Conservation (phyloP, 2,113 vertebrate genomes). For the Myocastor coypus region DNA sequence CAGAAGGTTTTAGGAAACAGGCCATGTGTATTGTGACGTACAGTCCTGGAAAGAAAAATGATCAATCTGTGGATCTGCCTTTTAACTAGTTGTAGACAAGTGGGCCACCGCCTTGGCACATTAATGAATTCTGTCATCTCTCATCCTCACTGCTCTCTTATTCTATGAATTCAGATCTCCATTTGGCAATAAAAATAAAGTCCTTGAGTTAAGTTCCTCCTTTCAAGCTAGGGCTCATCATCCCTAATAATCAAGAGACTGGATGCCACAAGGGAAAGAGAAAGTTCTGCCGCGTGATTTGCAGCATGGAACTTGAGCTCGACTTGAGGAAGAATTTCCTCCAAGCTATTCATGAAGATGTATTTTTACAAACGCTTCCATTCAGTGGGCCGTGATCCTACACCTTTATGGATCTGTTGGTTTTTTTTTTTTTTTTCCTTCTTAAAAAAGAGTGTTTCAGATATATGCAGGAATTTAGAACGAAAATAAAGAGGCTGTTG, state of each 20-base stretch:
- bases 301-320: neutral
- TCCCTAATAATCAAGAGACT: slow-evolving; percentile 76
- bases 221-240: slow-evolving; percentile 82
- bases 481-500: slow-evolving; percentile 52
- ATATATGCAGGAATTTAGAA: slow-evolving; percentile 40
- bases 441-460: neutral
- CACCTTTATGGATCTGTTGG: neutral
- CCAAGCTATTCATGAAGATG: neutral
- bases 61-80: slow-evolving; percentile 91
- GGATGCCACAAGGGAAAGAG: slow-evolving; percentile 60
- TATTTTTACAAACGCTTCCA: slow-evolving; percentile 25
- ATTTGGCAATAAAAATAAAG: slow-evolving; percentile 87
- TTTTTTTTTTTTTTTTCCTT: slow-evolving; percentile 1
- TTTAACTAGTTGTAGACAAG: slow-evolving; percentile 91
- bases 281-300: neutral
- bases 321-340: neutral
- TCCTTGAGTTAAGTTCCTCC: slow-evolving; percentile 86
- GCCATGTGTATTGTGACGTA: slow-evolving; percentile 90
- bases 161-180: slow-evolving; percentile 87
- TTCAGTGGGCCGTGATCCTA: neutral
- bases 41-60: slow-evolving; percentile 89
- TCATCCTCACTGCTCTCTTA: slow-evolving; percentile 87
- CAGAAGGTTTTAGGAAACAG: slow-evolving; percentile 92
- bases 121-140: slow-evolving; percentile 89
- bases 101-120: slow-evolving; percentile 90